A percentile compares a stretch with the other conserved stretches of the same genome.
These are phyloP conservation scores for Vulpes lagopus DNA, from an alignment of 2,113 vertebrate genomes.

Conservation along the genomic window DNA sequence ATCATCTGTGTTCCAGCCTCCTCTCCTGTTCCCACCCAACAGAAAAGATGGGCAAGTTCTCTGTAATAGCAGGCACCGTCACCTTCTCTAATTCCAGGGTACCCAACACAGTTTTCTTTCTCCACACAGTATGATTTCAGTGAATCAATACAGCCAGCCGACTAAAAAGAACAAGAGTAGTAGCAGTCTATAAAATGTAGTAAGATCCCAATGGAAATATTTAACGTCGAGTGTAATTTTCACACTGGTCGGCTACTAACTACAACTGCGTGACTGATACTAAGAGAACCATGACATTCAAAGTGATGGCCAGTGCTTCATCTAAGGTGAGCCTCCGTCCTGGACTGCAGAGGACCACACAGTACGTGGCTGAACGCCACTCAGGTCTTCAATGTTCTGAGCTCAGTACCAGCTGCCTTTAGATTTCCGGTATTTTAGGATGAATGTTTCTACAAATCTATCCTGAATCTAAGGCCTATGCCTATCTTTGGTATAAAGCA, in stretches of 20 bases:
- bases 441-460: background rate
- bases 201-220: background rate
- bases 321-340: background rate
- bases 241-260: background rate
- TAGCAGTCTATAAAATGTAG: background rate
- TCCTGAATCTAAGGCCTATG: background rate
- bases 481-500: background rate
- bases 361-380: background rate
- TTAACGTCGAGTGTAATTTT: background rate
- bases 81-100: background rate
- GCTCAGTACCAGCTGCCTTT: background rate
- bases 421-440: background rate
- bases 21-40: no score
- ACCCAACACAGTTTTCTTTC: background rate
- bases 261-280: background rate
- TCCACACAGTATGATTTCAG: background rate
- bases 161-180: background rate
- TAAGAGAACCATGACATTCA: background rate
- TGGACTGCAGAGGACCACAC: background rate
- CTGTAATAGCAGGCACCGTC: background rate
- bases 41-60: background rate
- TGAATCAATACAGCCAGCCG: conserved; percentile 13
- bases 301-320: background rate
- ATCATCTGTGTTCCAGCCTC: background rate
- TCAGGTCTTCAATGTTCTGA: background rate